Evolutionary conservation across 2,888 invertebrate species (phyloP), one percentile per base, ranked within the genome.

Genomic region (Ophion ellenae): DNA sequence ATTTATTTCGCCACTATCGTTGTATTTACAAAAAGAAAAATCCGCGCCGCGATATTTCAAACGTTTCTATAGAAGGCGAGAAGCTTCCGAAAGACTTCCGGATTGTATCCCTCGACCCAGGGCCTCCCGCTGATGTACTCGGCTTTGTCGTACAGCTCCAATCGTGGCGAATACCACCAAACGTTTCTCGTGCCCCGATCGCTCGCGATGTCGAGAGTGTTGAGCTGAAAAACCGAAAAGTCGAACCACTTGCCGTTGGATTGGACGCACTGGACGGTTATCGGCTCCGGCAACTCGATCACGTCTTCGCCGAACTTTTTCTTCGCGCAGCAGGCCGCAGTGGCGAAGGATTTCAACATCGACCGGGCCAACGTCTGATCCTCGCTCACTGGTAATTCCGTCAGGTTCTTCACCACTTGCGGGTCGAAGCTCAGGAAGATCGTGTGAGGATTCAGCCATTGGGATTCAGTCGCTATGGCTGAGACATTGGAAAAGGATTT

Each of bases 171-270:
- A 90, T 96, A 96, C 95, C 97, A 99, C 96, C 97, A 97, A 88
- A 97, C 95, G 94, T 99, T 99, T 92, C 96, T 97, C 0, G 95
- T 93, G 40, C 95, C 95, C 36, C 95, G 95, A 17, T 90, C 92
- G 0, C 95, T 95, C 90, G 95, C 92, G 2, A 97, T 94, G 93
- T 97, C 95, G 57, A 98, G 94, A 0, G 97, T 97, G 90, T 98
- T 98, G 17, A 99, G 94, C 94, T 99, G 98, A 83, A 97, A 96
- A 24, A 98, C 96, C 5, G 97, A 96, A 92, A 98, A 98, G 92
- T 98, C 97, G 92, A 97, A 97, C 63, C 95, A 94, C 88, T 96
- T 95, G 0, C 98, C 97, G 92, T 98, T 97, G 4, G 97, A 96
- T 89, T 98, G 97, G 87, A 99, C 95, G 91, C 97, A 97, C 93